Conservation (phyloP, 2,113 vertebrate species). For the Chinchilla lanigera region DNA sequence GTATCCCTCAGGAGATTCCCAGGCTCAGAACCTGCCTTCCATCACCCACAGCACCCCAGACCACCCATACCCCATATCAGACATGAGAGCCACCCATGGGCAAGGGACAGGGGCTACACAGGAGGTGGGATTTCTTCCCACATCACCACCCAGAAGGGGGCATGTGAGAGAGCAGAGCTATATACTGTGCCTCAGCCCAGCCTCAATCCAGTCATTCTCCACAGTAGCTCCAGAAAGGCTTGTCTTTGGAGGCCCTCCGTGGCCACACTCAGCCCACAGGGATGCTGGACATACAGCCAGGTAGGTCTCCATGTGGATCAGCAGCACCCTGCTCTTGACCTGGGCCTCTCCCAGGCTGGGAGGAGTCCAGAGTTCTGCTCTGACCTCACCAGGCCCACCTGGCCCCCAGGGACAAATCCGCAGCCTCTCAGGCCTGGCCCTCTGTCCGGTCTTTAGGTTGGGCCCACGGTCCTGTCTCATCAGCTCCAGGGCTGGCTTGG, state of each 20-base stretch:
- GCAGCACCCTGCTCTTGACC: neutral
- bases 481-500: neutral
- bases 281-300: neutral
- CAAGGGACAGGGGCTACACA: neutral
- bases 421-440: neutral
- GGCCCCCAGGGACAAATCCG: neutral
- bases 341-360: neutral
- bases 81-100: no score
- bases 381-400: neutral
- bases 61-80: no score
- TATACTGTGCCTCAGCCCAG: no score
- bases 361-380: neutral
- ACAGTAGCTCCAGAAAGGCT: neutral
- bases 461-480: neutral
- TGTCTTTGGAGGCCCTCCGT: neutral
- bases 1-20: neutral
- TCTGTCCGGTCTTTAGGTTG: neutral
- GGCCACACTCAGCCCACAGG: neutral
- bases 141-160: neutral
- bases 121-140: neutral
- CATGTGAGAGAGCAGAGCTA: neutral
- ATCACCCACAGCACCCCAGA: neutral
- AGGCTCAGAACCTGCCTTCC: neutral
- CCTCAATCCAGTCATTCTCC: neutral
- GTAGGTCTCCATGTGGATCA: fast-evolving